Percentiles rank a stretch among this genome's conserved stretches.
These are phyloP conservation scores for Oryzaephilus surinamensis DNA, from an alignment of 1,140 invertebrate genomes.

Conservation along the genomic window DNA sequence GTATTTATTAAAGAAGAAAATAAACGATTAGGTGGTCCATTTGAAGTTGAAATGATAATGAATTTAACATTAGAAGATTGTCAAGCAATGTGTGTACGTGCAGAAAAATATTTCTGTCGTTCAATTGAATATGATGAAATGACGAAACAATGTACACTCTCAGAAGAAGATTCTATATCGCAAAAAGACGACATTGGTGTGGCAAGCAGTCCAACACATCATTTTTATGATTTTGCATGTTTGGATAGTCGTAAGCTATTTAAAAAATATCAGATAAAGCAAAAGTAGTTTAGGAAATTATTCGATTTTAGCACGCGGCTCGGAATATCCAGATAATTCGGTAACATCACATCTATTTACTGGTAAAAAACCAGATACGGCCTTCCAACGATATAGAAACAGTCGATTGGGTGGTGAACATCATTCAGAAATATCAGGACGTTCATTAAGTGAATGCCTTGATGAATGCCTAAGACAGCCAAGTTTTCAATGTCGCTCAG, in stretches of 20 bases:
- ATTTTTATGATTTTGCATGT: constrained; percentile 77
- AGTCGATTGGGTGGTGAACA: constrained; percentile 74
- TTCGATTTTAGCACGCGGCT: constrained; percentile 52
- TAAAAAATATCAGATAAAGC: no score
- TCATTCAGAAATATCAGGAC: constrained; percentile 77
- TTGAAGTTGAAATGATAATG: constrained; percentile 75
- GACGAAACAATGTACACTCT: constrained; percentile 71
- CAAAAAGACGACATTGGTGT: constrained; percentile 74
- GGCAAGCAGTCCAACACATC: constrained; percentile 67
- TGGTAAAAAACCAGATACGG: constrained; percentile 70
- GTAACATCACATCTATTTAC: constrained; percentile 70
- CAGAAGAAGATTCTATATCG: constrained; percentile 79
- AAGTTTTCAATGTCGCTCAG: constrained; percentile 77
- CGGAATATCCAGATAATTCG: constrained; percentile 74
- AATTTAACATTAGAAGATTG: constrained; percentile 78
- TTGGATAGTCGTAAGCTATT: constrained; percentile 71
- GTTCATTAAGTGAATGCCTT: constrained; percentile 76
- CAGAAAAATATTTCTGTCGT: constrained; percentile 67
- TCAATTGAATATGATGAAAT: constrained; percentile 84
- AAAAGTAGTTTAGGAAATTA: not conserved
- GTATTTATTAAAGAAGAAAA: constrained; percentile 85
- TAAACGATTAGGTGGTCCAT: constrained; percentile 73
- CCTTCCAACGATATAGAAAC: constrained; percentile 79
- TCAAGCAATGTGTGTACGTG: constrained; percentile 38
- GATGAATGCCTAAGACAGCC: constrained; percentile 80